Conservation (phyloP, 1,140 invertebrate genomes). For the Vanessa atalanta region DNA sequence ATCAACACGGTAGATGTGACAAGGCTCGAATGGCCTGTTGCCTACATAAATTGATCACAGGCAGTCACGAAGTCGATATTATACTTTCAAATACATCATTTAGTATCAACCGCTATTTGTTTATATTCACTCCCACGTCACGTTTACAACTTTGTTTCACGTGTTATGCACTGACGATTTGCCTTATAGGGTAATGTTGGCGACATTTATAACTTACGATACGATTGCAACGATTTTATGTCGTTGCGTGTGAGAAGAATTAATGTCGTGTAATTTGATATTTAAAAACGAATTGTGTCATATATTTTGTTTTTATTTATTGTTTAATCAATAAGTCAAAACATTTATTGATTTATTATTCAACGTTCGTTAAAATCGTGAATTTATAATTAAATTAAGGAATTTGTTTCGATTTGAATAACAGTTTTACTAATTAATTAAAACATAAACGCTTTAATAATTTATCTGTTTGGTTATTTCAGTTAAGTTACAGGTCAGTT, state of each 20-base stretch:
- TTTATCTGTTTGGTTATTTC: constrained; percentile 1
- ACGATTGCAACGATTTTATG: constrained; percentile 7
- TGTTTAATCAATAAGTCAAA: constrained; percentile 17
- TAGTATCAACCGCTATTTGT: constrained; percentile 22
- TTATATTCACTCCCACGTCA: constrained; percentile 21
- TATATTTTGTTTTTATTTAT: neutral
- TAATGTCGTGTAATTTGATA: neutral
- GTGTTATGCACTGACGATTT: constrained; percentile 35
- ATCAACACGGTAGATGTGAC: neutral
- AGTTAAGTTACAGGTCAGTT: constrained; percentile 10
- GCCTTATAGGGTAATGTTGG: constrained; percentile 36
- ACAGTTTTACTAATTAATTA: constrained; percentile 26
- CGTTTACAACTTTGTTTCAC: constrained; percentile 38
- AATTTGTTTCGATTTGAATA: constrained; percentile 25
- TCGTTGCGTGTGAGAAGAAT: neutral
- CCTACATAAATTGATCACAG: constrained; percentile 26
- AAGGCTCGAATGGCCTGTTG: neutral
- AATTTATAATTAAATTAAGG: constrained; percentile 17
- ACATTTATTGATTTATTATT: constrained; percentile 27
- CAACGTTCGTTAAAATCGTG: constrained; percentile 17
- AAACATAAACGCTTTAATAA: neutral
- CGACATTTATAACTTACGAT: constrained; percentile 11
- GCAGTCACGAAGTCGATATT: constrained; percentile 27
- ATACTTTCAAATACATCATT: constrained; percentile 40
- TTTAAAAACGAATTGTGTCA: neutral